These are phyloP conservation scores for Eristalis arbustorum DNA, from an alignment of 2,888 invertebrate genomes.

Conservation along the genomic window DNA sequence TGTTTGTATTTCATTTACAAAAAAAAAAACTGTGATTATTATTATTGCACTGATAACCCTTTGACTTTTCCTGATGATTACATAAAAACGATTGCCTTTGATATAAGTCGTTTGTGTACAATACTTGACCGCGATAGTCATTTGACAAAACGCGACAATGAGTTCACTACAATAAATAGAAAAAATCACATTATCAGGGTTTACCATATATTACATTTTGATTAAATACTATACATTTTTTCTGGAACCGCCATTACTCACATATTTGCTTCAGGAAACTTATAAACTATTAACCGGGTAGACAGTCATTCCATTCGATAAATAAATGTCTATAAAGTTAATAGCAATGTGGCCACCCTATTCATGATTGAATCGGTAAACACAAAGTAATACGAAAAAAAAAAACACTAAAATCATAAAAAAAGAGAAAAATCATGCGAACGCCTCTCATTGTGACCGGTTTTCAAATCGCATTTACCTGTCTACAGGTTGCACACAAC, in stretches of 20 bases:
- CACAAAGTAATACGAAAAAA: constrained; percentile 33
- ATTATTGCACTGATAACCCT: constrained; percentile 49
- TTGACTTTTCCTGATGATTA: constrained; percentile 9
- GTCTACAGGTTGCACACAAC: constrained; percentile 67
- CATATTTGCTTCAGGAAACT: background rate
- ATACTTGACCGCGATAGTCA: background rate
- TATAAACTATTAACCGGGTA: background rate
- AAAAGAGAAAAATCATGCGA: constrained; percentile 39
- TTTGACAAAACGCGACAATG: background rate
- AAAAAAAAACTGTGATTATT: constrained; percentile 38
- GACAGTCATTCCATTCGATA: background rate
- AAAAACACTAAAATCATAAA: background rate
- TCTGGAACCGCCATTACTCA: background rate
- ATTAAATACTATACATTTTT: background rate
- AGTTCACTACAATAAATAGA: background rate
- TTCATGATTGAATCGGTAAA: constrained; percentile 51
- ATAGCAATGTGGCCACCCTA: constrained; percentile 32
- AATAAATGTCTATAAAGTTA: background rate
- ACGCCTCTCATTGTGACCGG: constrained; percentile 62
- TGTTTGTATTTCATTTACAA: background rate
- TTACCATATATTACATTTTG: background rate
- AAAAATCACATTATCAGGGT: background rate
- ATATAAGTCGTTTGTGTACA: background rate
- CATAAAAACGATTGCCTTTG: background rate
- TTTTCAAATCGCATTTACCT: constrained; percentile 60